Evolutionary conservation across 1,140 invertebrate genomes (phyloP), one percentile per base, ranked within the genome.

Genomic region (Eumeta japonica): DNA sequence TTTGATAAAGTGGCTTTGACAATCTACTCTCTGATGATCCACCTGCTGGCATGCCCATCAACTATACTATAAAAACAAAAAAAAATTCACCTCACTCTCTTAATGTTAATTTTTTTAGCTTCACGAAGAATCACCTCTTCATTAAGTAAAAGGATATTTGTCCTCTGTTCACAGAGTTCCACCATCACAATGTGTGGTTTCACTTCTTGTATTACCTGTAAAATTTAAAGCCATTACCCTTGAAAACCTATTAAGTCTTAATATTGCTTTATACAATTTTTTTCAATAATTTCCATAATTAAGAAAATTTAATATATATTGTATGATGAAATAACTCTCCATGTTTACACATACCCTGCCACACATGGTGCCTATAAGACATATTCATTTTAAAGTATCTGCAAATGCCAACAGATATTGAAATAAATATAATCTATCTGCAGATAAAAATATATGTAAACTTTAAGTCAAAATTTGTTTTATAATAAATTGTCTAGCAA

Each of bases 111-210:
- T 54, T 70, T 67, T 58, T 90, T 87, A 3, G 90, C 87, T 77
- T 97, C 92, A 63, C 87, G 78, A 42, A 97, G 73, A 47, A 98
- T 82, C 24, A 86, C 86, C 65, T 92, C 83, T 73, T 99, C 96
- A 76, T 97, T 92, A 48, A 97, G 77, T 50, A 89, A 82, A 35
- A 99, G 77, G 62, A 98, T 91, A 66, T 88, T 88, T 28, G 88
- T 83, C 64, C 93, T 79, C 50, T 85, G 82, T 67, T 83, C 78
- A 76, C 97, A 99, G 38, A 99, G 74, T 77, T 99, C 97, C 17
- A 99, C 85, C 74, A 97, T 85, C 14, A 99, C 90, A 55, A 93
- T 81, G 65, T 97, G 86, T 32, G 97, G 97, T 62, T 90, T 85
- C 20, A 92, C 88, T 62, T 83, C 82, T 67, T 83, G 83, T 58